These are phyloP conservation scores for Pseudococcus jackbeardsleyi DNA, from an alignment of 2,888 invertebrate species.

Conservation along the genomic window DNA sequence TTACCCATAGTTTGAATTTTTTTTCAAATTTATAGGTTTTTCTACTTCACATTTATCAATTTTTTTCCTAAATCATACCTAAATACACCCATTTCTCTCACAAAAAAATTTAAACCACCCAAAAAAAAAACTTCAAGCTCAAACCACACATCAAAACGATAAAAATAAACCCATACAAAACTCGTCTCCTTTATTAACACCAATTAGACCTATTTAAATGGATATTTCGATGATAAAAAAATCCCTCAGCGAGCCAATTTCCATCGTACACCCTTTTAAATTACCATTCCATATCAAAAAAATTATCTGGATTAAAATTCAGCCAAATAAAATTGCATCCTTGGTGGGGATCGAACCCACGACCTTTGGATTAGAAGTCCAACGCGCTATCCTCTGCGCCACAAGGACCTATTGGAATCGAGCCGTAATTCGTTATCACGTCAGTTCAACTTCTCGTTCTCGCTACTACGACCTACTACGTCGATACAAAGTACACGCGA, in stretches of 20 bases:
- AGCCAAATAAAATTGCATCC: conserved; percentile 72
- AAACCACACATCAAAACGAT: too few relatives aligned
- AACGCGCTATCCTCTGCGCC: conserved; percentile 91
- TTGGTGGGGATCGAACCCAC: conserved; percentile 89
- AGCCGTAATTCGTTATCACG: conserved; percentile 8
- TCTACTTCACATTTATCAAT: too few relatives aligned
- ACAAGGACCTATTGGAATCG: conserved; percentile 75
- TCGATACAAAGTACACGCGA: background rate
- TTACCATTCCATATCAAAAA: background rate
- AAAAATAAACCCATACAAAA: too few relatives aligned
- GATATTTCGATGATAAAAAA: background rate
- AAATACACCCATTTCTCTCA: too few relatives aligned
- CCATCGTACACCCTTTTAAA: background rate
- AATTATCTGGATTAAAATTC: background rate
- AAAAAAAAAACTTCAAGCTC: too few relatives aligned
- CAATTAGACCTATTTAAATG: too few relatives aligned
- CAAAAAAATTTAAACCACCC: too few relatives aligned
- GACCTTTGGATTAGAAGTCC: conserved; percentile 93
- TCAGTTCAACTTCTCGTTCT: background rate
- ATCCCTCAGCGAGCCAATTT: background rate
- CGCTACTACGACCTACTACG: background rate
- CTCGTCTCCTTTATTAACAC: too few relatives aligned
- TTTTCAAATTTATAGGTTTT: too few relatives aligned
- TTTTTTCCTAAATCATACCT: too few relatives aligned
- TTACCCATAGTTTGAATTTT: too few relatives aligned